Evolutionary conservation across 2,888 invertebrate genomes (phyloP).

Genomic region (Tethea ocularis): DNA sequence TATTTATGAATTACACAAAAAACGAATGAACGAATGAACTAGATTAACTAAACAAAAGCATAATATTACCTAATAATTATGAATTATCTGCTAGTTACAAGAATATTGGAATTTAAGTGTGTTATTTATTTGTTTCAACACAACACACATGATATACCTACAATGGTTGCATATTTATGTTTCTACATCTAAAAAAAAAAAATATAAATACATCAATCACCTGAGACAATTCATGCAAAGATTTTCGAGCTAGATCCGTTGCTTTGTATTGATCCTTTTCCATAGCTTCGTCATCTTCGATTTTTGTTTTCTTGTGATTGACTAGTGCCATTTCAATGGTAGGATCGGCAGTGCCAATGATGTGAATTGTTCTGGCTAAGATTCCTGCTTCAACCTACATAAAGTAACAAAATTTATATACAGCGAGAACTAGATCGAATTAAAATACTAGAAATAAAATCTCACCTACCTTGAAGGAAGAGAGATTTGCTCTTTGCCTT

Average conservation of each 20-base stretch:
- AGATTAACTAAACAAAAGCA: too few relatives aligned
- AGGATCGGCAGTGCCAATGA: constrained; percentile 85
- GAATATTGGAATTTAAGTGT: too few relatives aligned
- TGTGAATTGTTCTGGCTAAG: constrained; percentile 89
- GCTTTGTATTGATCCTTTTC: constrained; percentile 70
- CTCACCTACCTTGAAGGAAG: constrained; percentile 85
- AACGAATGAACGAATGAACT: not conserved
- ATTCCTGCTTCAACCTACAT: constrained; percentile 89
- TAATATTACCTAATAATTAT: too few relatives aligned
- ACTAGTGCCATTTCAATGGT: constrained; percentile 78
- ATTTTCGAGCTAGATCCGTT: constrained; percentile 68
- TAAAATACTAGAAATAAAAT: constrained; percentile 23
- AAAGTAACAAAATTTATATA: constrained; percentile 5
- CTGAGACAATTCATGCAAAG: constrained; percentile 78
- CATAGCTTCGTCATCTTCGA: constrained; percentile 84
- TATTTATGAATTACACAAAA: constrained; percentile 6
- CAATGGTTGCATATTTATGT: too few relatives aligned
- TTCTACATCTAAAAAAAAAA: not conserved
- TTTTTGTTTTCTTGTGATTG: constrained; percentile 76
- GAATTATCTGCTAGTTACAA: too few relatives aligned
- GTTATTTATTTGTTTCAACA: too few relatives aligned
- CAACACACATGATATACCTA: too few relatives aligned
- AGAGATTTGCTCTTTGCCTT: constrained; percentile 89
- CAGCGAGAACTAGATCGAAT: constrained; percentile 7
- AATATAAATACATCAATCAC: constrained; percentile 34